phyloP scores from a whole-genome alignment of 2,113 vertebrate species.

The Gymnarchus niloticus region DNA sequence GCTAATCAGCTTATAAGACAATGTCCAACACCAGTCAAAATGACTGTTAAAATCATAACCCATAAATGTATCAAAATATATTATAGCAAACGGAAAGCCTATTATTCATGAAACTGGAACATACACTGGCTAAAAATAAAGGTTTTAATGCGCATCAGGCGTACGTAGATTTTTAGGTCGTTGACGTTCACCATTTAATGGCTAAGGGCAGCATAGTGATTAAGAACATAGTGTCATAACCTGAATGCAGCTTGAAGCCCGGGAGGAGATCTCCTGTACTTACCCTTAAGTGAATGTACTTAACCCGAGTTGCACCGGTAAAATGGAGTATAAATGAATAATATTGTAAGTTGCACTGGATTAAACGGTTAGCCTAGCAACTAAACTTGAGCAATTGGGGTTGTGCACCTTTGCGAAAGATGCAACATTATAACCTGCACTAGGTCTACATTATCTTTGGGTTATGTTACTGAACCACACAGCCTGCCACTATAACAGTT shows the following conservation, averaged over 20 bases:
- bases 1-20: neutral
- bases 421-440: neutral
- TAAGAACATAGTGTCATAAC: neutral
- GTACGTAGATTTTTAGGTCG: constrained; percentile 6
- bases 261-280: neutral
- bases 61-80: neutral
- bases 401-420: neutral
- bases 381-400: neutral
- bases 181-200: neutral
- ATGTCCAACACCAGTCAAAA: neutral
- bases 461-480: no score
- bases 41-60: neutral
- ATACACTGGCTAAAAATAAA: neutral
- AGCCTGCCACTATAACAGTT: neutral
- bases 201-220: neutral
- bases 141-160: neutral
- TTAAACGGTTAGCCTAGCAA: neutral
- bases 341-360: neutral
- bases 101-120: neutral
- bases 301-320: neutral
- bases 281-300: neutral
- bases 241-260: neutral
- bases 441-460: no score
- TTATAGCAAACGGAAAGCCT: neutral
- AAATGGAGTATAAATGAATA: neutral